These are phyloP conservation scores for Panagrolaimus sp. DNA, from an alignment of 1,140 invertebrate species.

Conservation along the genomic window DNA sequence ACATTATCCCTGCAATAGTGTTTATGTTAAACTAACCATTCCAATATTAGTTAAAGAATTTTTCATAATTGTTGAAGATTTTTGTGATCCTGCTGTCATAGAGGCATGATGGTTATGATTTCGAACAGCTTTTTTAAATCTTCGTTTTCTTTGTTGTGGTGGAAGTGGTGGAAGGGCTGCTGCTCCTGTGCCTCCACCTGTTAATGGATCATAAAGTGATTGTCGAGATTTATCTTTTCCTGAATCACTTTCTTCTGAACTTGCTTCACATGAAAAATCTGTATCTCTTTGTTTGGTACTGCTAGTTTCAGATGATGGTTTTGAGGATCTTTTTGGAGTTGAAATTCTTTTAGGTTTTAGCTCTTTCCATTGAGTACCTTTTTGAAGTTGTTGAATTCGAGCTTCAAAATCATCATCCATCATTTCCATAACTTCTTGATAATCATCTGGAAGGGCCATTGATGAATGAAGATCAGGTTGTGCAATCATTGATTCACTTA, in stretches of 20 bases:
- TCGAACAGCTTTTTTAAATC: neutral
- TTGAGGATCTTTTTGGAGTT: neutral
- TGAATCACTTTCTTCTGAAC: neutral
- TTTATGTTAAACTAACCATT: neutral
- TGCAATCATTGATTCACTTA: conserved; percentile 3
- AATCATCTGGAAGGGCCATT: neutral
- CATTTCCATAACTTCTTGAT: conserved; percentile 2
- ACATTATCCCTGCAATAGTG: neutral
- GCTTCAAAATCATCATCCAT: conserved; percentile 1
- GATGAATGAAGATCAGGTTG: neutral
- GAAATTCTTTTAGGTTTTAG: neutral
- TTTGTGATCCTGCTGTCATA: no score
- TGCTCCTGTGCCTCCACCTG: no score
- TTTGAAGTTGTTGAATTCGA: neutral
- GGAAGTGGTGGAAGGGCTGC: neutral
- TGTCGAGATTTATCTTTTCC: neutral
- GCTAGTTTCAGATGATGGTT: neutral
- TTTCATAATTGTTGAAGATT: neutral
- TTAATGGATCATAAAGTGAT: neutral
- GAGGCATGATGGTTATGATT: no score
- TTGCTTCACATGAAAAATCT: neutral
- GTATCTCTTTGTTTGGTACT: neutral
- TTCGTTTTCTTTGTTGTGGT: neutral
- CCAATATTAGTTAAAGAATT: neutral
- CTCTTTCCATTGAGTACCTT: neutral